Base-by-base conservation (phyloP, 2,113 vertebrate species). In the Shinisaurus crocodilurus region DNA sequence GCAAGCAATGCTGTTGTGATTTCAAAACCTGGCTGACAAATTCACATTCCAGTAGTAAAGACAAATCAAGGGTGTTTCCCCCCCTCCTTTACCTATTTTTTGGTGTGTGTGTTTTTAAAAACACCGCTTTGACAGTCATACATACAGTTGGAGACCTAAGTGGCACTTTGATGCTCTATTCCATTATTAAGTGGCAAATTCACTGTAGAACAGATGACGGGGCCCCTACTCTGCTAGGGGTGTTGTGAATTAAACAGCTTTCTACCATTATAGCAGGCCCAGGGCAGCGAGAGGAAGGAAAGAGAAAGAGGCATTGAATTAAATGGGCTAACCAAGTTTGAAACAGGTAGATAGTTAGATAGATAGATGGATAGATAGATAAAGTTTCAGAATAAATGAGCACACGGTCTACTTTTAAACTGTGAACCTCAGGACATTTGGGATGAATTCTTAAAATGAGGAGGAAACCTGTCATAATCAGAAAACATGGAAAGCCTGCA, bases 11-110 rank as follows among this genome's bases (percentile, higher is more conserved):
- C 97, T 96, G 96, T 98, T 98, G 98, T 98, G 98, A 98, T 98
- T 98, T 98, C 95, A 97, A 97, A 98, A 98, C 97, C 97, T 97
- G 97, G 96, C 98, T 98, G 98, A 98, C 98, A 99, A 98, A 99
- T 98, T 97, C 97, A 97, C 96, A 40, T 97, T 98, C 96, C 96
- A 97, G 96, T 96, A 96, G 96, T 97, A 97, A 98, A 98, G 98
- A 98, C 96, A 98, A 98, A 98, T 98, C 98, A 98, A 97, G 96
- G 88, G 0, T 91, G 94, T 96, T 96, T 34, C 6, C 37, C 96
- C 20, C 29, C 18, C 65, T 23, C 65, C 10, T 85, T 37, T 43
- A 3, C 93, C 92, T 92, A 88, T 92, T 85, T 90, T 45, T 82
- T 94, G 74, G 50, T 80, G 77, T 80, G 72, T 95, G 95, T 96